Conservation (phyloP, 30 jellyfish, hydroid and myxozoan genomes). For the Clytia hemisphaerica region DNA sequence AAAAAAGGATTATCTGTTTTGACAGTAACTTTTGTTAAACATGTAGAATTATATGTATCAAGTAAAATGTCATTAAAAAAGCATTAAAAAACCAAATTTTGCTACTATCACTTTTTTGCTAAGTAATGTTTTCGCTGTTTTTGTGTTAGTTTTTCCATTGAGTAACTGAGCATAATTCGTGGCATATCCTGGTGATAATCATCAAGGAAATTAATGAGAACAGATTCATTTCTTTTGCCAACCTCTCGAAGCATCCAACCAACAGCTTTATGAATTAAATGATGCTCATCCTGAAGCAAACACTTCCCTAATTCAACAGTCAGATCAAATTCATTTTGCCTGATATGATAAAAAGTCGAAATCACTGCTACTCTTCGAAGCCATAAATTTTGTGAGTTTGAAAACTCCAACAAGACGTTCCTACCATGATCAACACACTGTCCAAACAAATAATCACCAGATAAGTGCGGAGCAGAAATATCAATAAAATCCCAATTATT, state of each 20-base stretch:
- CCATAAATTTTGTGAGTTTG: not conserved
- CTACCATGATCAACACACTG: slow-evolving; percentile 5
- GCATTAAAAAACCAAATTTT: no score
- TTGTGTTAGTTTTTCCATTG: not conserved
- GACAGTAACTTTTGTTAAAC: no score
- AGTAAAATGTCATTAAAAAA: no score
- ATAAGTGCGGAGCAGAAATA: not conserved
- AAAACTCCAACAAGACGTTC: not conserved
- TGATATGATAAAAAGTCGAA: slow-evolving; percentile 4
- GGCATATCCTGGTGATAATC: not conserved
- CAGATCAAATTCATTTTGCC: not conserved
- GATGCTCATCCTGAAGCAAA: not conserved
- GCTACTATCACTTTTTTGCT: not conserved
- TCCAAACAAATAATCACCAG: not conserved
- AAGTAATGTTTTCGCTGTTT: not conserved
- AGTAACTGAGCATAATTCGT: slow-evolving; percentile 9
- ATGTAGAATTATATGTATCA: no score
- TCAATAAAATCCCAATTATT: slow-evolving; percentile 18
- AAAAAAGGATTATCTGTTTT: no score
- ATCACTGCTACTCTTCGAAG: slow-evolving; percentile 1
- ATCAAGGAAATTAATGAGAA: not conserved
- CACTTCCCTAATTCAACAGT: not conserved
- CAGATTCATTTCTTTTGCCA: not conserved
- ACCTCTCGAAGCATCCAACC: slow-evolving; percentile 21
- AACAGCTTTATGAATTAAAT: slow-evolving; percentile 16